Conservation (phyloP, 2,888 invertebrate genomes). For the Rhamnusium bicolor region DNA sequence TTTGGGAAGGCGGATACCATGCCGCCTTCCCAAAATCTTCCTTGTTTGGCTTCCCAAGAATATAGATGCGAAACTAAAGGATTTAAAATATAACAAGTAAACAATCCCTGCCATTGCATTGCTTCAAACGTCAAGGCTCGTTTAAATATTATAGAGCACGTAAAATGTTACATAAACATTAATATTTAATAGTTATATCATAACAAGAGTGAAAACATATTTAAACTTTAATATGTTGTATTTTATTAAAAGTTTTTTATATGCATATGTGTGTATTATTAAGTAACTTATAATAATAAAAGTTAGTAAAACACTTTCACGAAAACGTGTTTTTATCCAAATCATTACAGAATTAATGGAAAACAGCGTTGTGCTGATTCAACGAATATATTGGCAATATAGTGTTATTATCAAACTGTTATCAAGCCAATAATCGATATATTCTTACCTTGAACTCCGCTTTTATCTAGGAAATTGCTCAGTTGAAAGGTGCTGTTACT, state of each 20-base stretch:
- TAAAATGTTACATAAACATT: not conserved
- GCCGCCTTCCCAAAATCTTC: too few relatives aligned
- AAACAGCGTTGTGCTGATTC: not conserved
- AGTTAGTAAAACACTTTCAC: constrained; percentile 11
- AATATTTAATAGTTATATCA: not conserved
- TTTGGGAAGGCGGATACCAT: too few relatives aligned
- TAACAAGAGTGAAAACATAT: not conserved
- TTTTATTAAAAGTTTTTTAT: not conserved
- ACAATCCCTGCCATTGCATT: not conserved
- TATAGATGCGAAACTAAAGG: too few relatives aligned
- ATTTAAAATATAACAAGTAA: too few relatives aligned
- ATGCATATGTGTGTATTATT: not conserved
- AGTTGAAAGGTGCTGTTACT: constrained; percentile 99
- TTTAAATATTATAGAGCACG: not conserved
- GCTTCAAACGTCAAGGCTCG: not conserved
- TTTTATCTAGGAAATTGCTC: constrained; percentile 97
- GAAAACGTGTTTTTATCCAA: not conserved
- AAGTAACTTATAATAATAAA: constrained; percentile 4
- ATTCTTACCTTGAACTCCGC: constrained; percentile 93
- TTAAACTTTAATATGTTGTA: not conserved
- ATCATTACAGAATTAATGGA: not conserved
- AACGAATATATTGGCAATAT: not conserved
- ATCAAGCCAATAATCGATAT: not conserved
- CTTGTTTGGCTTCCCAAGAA: too few relatives aligned
- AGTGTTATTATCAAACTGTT: not conserved